These are phyloP conservation scores for Salticus scenicus DNA, from an alignment of 2,888 invertebrate species.

Conservation along the genomic window DNA sequence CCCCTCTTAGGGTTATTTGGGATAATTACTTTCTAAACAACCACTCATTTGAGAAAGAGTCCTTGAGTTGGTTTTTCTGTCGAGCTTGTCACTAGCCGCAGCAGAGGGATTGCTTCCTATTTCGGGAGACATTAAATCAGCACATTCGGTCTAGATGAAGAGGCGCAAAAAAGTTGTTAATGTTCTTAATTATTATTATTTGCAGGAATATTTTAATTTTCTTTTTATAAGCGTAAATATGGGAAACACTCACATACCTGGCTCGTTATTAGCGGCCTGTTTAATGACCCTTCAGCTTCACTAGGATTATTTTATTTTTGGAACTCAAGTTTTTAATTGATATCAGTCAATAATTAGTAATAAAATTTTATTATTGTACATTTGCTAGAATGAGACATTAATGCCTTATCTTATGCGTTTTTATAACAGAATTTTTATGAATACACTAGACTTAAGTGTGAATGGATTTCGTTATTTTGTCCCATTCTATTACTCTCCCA, in stretches of 20 bases:
- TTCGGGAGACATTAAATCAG: conserved; percentile 56
- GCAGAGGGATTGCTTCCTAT: conserved; percentile 38
- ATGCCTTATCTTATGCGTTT: not conserved
- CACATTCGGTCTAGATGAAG: not conserved
- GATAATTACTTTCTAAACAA: conserved; percentile 68
- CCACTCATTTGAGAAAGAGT: conserved; percentile 63
- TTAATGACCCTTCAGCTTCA: conserved; percentile 12
- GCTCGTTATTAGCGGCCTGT: not conserved
- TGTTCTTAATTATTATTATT: conserved; percentile 69
- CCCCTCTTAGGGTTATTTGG: conserved; percentile 63
- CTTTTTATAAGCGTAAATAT: conserved; percentile 20
- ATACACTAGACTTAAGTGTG: not conserved
- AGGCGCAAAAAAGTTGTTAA: conserved; percentile 54
- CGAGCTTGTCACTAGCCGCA: conserved; percentile 28
- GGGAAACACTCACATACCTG: not conserved
- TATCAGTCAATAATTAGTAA: conserved; percentile 17
- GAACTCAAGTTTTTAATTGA: conserved; percentile 1
- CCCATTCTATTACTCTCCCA: not conserved
- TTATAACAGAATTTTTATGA: not conserved
- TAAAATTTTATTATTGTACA: conserved; percentile 13
- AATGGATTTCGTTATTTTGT: not conserved
- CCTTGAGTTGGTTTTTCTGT: conserved; percentile 48
- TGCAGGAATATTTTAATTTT: conserved; percentile 31
- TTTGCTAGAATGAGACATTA: conserved; percentile 17
- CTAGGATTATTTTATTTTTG: conserved; percentile 12